phyloP scores from a whole-genome alignment of 2,888 invertebrate species.

The Lampropteryx suffumata region DNA sequence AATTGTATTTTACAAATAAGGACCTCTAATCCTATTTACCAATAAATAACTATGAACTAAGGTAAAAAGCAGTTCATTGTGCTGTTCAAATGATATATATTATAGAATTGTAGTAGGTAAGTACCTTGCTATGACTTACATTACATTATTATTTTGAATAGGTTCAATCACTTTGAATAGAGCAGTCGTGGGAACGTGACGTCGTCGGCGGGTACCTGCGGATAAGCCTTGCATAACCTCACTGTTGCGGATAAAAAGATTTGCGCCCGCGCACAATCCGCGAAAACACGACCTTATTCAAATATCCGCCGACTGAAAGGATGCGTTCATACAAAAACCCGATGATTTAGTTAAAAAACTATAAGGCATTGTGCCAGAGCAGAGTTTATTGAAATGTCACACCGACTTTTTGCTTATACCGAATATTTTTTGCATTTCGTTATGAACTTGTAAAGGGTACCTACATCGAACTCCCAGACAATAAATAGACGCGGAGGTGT shows the following conservation, averaged over 20 bases:
- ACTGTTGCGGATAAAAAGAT: constrained; percentile 47
- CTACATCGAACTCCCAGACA: constrained; percentile 13
- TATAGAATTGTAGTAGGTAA: too few relatives aligned
- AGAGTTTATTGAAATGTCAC: constrained; percentile 60
- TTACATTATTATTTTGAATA: background rate
- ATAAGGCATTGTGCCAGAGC: constrained; percentile 22
- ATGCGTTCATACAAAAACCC: constrained; percentile 26
- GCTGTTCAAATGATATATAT: too few relatives aligned
- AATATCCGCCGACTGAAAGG: constrained; percentile 46
- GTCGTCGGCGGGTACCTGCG: constrained; percentile 19
- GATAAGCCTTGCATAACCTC: constrained; percentile 40
- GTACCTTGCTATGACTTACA: too few relatives aligned
- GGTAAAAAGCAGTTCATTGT: too few relatives aligned
- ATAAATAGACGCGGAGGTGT: constrained; percentile 38
- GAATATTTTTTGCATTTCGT: too few relatives aligned
- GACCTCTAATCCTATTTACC: too few relatives aligned
- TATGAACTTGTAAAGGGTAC: too few relatives aligned
- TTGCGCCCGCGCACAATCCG: constrained; percentile 34
- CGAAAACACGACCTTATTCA: constrained; percentile 43
- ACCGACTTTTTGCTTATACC: too few relatives aligned
- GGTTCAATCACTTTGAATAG: background rate
- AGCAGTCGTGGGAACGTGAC: constrained; percentile 20
- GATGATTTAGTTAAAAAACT: constrained; percentile 33
- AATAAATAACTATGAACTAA: too few relatives aligned
- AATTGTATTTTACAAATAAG: too few relatives aligned